Evolutionary conservation across 2,888 invertebrate species (phyloP), one percentile per base, ranked within the genome.

Genomic region (Drosophila anomelani): DNA sequence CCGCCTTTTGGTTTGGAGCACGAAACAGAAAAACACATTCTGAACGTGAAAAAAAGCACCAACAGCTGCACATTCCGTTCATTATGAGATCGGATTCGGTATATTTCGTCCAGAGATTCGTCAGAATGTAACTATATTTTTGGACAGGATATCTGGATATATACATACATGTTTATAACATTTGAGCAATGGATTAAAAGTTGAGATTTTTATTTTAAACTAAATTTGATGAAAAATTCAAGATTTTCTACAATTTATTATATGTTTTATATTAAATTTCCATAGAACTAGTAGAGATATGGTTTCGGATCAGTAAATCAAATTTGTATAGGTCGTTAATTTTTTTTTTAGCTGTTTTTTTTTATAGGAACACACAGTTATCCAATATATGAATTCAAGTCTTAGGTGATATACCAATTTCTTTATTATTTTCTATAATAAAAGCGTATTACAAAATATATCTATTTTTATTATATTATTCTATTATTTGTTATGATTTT

Each of bases 21-120:
- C 38, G 38, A 20, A 44, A 59, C 63, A 49, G n/a, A 47, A 46
- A 46, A 59, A 41, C 13, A 34, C 32, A 41, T 49, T 47, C 17
- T 38, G 23, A 49, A 41, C 34, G 17, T 41, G 7, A 44, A 23
- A 44, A 44, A 29, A 34, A 38, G 6, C 46, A n/a, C 5, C 58
- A 59, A 58, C 38, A 38, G 13, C 38, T 29, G 57, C 26, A 57
- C 29, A 46, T 59, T 15, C 53, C 38, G 36, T 13, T 15, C 5
- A 34, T 51, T 51, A 15, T 20, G 20, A 36, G 34, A 20, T 51
- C 20, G 20, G 34, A 51, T 51, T 36, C 20, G 34, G 51, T 20
- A 15, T 34, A 51, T 15, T 51, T 8, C 9, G 7, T 34, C 51
- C 13, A 15, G 20, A 20, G 51, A 51, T 51, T 49, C 17, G 13